Base-by-base conservation (phyloP, 2,797 vertebrate species). In the Columba guinea region DNA sequence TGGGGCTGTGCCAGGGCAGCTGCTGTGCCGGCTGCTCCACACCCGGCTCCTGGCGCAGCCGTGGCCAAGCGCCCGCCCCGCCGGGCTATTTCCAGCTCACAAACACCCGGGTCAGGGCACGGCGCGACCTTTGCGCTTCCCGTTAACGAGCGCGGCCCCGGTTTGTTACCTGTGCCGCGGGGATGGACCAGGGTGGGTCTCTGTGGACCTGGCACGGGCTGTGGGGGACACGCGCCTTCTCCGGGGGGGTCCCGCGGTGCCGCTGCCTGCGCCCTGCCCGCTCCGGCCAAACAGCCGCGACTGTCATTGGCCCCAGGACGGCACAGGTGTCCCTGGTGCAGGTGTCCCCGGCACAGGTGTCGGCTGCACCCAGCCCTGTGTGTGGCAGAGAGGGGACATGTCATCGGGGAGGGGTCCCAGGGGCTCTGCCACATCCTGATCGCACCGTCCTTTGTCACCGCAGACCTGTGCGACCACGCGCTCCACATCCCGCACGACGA, bases 391-490 rank as follows among this genome's bases (percentile, higher is more conserved):
- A 8, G 41, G 41, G 41, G 41, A 44, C 17, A 44, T 17, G 41
- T 44, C 41, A 44, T 16, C 2, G 9, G 52, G n/a, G 22, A 32
- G 20, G 60, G 60, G 34, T 62, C 17, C 19, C n/a, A 0, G 0
- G 46, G 65, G 35, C 18, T 48, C 32, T 2, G 4, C 28, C 8
- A 0, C 1, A 3, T 32, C 55, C 87, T 75, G 63, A 88, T 3
- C 2, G 9, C 21, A 4, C 56, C 9, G 21, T 63, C 46, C 3
- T 52, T 64, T 97, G 52, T 73, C 84, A 26, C 96, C 93, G 7
- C 98, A 99, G 99, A 99, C 96, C 98, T 99, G 17, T 99, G 99
- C 73, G 99, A 99, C 98, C 98, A 99, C 7, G 98, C 99, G 56
- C 98, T 99, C 87, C 98, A 98, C 96, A 98, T 99, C 83, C 97